Evolutionary conservation across 2,797 vertebrate genomes (phyloP), one percentile per base, ranked within the genome.

Genomic region (Tokudaia muenninki): DNA sequence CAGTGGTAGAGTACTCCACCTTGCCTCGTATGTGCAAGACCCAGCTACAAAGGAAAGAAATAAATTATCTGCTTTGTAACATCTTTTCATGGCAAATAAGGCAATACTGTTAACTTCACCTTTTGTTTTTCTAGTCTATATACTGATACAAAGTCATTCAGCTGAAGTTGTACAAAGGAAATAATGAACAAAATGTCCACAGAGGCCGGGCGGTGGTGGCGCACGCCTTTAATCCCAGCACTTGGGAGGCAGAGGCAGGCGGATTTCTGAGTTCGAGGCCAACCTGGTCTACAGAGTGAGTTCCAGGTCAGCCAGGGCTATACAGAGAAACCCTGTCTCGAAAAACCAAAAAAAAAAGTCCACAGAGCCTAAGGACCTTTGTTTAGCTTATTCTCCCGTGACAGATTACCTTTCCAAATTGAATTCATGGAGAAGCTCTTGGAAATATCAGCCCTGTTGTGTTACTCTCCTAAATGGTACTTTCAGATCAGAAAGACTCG

Each of bases 371-470:
- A 50, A 75, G 86, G 67, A 8, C 31, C 78, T 82, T 80, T 93
- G 75, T 88, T 95, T 37, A 44, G 47, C 92, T 59, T 80, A 0
- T 16, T 24, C 31, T 82, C 24, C 79, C 41, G 37, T 74, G 88
- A 80, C 74, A 75, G 94, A 63, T 94, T 75, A 34, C 65, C 83
- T 97, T 94, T 86, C 47, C 86, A 92, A 61, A 75, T 3, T 79
- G 74, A 92, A 75, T 79, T 92, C 31, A 1, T 37, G 17, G 57
- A 91, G 61, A 91, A 83, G 22, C 29, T 9, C 55, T 87, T 77
- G 37, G 63, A 95, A 92, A 37, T 90, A 90, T 1, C 92, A 94
- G 80, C 87, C 21, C n/a, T 93, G 83, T 90, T 50, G 5, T 11
- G 10, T 70, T 81, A 90, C 63, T 13, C 29, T 65, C 74, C 59